These are phyloP conservation scores for Meganola albula DNA, from an alignment of 2,888 invertebrate species.

Conservation along the genomic window DNA sequence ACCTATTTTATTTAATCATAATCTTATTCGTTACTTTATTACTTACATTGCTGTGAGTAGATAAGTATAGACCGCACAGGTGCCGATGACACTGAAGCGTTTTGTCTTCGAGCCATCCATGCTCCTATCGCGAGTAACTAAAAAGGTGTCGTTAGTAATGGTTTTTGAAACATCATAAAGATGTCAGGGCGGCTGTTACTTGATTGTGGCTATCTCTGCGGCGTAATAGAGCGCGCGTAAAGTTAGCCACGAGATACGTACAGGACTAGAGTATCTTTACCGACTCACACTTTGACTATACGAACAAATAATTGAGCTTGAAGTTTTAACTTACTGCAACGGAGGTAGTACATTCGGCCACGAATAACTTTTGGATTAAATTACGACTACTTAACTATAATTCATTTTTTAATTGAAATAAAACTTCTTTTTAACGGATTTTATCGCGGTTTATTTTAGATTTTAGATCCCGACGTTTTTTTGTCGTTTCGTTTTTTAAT, in stretches of 20 bases:
- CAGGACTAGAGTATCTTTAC: constrained; percentile 21
- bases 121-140: constrained; percentile 71
- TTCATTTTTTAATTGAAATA: too few species aligned
- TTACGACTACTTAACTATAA: too few species aligned
- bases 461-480: too few species aligned
- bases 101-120: constrained; percentile 52
- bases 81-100: constrained; percentile 50
- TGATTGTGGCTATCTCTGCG: constrained; percentile 65
- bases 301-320: constrained; percentile 12
- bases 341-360: too few species aligned
- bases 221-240: constrained; percentile 45
- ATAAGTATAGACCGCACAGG: constrained; percentile 28
- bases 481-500: too few species aligned
- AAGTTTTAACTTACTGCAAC: constrained; percentile 1
- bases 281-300: constrained; percentile 14
- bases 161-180: constrained; percentile 76
- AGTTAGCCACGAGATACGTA: constrained; percentile 41
- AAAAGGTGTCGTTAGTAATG: constrained; percentile 78
- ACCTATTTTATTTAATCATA: constrained; percentile 5
- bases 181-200: constrained; percentile 71
- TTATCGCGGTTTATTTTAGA: too few species aligned
- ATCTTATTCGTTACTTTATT: constrained; percentile 10
- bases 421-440: too few species aligned
- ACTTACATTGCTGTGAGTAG: constrained; percentile 7
- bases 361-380: too few species aligned